Evolutionary conservation across 2,797 vertebrate genomes (phyloP).

Genomic region (Molossus molossus): DNA sequence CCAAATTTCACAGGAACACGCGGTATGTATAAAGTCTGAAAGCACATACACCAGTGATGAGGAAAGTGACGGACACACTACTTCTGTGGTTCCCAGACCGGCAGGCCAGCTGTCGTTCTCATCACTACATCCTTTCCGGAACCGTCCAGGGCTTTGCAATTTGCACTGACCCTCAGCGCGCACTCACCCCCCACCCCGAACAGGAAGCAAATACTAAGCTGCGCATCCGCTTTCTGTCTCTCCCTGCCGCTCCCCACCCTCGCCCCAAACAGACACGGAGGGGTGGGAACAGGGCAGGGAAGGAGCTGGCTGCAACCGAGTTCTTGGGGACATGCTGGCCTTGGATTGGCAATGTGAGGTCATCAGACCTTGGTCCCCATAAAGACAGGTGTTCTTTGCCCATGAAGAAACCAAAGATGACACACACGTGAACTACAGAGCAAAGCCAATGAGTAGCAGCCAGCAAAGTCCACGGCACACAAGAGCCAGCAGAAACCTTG

Average conservation of each 20-base stretch:
- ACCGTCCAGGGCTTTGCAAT: conserved; percentile 67
- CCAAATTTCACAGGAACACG: conserved; percentile 80
- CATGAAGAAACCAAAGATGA: conserved; percentile 80
- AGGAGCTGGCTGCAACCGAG: not conserved
- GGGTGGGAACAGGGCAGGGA: not conserved
- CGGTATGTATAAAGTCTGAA: conserved; percentile 70
- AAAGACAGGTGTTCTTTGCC: conserved; percentile 79
- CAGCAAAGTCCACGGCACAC: conserved; percentile 81
- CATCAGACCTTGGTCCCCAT: conserved; percentile 28
- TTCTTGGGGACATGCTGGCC: not conserved
- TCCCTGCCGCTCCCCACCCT: conserved; percentile 33
- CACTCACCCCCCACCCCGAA: conserved; percentile 39
- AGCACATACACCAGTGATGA: conserved; percentile 79
- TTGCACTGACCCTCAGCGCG: conserved; percentile 49
- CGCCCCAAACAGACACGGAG: not conserved
- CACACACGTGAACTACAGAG: conserved; percentile 70
- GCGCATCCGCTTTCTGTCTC: conserved; percentile 38
- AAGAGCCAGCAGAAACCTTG: conserved; percentile 82
- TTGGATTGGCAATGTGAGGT: conserved; percentile 19
- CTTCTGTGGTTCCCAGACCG: conserved; percentile 77
- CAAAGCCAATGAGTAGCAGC: conserved; percentile 63
- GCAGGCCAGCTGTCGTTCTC: conserved; percentile 82
- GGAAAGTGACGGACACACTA: conserved; percentile 83
- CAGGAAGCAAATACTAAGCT: conserved; percentile 55
- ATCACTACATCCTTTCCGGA: conserved; percentile 61